Percentiles rank a stretch among this genome's conserved stretches.
These are phyloP conservation scores for Cebus imitator DNA, from an alignment of 2,113 vertebrate species.

Conservation along the genomic window DNA sequence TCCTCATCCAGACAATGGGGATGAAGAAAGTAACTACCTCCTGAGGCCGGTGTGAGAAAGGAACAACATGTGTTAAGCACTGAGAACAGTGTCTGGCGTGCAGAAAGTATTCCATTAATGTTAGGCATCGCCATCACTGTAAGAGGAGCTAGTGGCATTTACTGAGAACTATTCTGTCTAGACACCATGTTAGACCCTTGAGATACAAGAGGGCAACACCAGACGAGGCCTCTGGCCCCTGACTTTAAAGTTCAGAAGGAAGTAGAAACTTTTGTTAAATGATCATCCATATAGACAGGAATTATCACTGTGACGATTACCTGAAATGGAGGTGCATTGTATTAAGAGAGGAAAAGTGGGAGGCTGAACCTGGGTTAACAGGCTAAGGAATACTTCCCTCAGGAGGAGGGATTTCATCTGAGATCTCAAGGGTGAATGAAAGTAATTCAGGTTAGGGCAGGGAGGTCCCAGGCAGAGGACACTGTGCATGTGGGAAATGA, in stretches of 20 bases:
- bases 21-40: background rate
- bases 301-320: background rate
- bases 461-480: background rate
- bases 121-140: background rate
- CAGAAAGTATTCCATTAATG: background rate
- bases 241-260: background rate
- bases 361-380: background rate
- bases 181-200: no score
- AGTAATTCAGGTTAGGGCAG: background rate
- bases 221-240: background rate
- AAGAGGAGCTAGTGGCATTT: background rate
- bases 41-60: background rate
- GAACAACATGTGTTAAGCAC: background rate
- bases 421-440: background rate
- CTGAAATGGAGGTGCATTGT: background rate
- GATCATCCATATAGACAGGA: background rate
- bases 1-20: background rate
- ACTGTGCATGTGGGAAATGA: background rate
- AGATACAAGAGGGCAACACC: background rate
- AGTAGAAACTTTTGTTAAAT: background rate
- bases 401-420: background rate
- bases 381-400: background rate
- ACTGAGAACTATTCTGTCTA: background rate
- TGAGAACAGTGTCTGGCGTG: background rate
- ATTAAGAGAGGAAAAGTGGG: background rate